phyloP scores from a whole-genome alignment of 2,113 vertebrate species.

The Platysternon megacephalum region DNA sequence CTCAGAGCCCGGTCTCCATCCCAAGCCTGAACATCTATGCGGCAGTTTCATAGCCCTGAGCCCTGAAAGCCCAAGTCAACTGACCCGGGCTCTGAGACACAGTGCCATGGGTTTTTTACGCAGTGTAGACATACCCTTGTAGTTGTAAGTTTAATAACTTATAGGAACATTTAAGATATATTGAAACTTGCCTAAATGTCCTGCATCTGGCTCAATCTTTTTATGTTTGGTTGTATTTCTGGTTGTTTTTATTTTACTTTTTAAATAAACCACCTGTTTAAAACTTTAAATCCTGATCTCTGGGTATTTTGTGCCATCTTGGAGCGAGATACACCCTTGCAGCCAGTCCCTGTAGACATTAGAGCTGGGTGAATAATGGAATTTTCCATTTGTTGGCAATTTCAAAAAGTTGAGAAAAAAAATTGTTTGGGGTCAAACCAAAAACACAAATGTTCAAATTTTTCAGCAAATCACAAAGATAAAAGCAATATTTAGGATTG shows the following conservation, averaged over 20 bases:
- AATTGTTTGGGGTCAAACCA: not conserved
- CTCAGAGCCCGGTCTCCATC: not conserved
- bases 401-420: not conserved
- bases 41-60: no score
- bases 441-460: not conserved
- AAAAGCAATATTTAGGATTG: not conserved
- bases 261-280: not conserved
- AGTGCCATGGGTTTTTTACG: not conserved
- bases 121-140: not conserved
- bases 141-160: not conserved
- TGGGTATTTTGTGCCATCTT: not conserved
- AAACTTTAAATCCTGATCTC: not conserved
- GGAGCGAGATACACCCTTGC: fast-evolving
- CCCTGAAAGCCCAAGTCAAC: no score
- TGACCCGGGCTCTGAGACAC: not conserved
- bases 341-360: not conserved
- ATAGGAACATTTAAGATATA: fast-evolving
- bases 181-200: fast-evolving
- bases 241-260: not conserved
- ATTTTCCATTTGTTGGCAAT: not conserved
- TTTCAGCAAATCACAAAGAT: not conserved
- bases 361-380: not conserved
- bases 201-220: not conserved
- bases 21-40: not conserved
- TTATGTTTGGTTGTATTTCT: not conserved